Evolutionary conservation across 1,140 invertebrate species (phyloP).

Genomic region (Popillia japonica): DNA sequence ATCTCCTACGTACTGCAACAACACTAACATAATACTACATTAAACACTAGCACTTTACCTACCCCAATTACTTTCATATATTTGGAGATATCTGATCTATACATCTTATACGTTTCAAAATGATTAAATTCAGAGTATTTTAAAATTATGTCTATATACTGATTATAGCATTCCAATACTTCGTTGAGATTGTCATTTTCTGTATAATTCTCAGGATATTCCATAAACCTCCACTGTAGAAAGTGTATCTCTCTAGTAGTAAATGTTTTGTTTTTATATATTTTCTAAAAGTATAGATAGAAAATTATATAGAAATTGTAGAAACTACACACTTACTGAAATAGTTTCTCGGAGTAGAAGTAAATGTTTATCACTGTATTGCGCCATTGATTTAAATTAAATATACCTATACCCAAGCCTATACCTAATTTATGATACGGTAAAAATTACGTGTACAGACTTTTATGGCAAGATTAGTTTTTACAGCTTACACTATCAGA

Average conservation of each 20-base stretch:
- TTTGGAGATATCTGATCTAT: not conserved
- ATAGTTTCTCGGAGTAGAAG: not conserved
- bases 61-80: not conserved
- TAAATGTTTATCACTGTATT: not conserved
- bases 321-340: not conserved
- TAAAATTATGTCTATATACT: not conserved
- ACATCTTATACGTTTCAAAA: not conserved
- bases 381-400: not conserved
- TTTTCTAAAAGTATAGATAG: not conserved
- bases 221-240: not conserved
- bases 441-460: not conserved
- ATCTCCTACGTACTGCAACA: not conserved
- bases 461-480: too few species aligned
- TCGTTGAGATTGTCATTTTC: not conserved
- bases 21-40: not conserved
- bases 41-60: not conserved
- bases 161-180: not conserved
- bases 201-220: not conserved
- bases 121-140: constrained; percentile 6
- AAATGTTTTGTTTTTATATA: constrained; percentile 3
- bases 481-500: too few species aligned
- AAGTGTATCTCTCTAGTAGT: not conserved
- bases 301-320: not conserved
- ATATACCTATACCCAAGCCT: too few species aligned
- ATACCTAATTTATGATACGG: not conserved